Base-by-base conservation (phyloP, 1,140 invertebrate species). In the Capitella teleta region DNA sequence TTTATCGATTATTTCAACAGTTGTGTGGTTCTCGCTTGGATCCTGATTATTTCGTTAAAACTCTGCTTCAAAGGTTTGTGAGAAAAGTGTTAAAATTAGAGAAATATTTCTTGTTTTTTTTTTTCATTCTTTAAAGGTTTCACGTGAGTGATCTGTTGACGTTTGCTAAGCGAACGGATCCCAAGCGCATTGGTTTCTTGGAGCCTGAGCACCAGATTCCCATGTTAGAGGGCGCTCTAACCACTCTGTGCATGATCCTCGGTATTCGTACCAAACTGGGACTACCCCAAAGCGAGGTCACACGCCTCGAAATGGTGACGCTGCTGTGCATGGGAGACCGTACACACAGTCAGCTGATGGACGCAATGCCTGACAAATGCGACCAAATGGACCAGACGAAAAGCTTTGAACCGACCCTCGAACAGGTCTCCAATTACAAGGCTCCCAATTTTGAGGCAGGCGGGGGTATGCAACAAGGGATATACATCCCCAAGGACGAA, bases 351-450 rank as follows among this genome's bases (percentile, higher is more conserved):
- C 90, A 95, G 66, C 74, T 96, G 18, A 84, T 92, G 72, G 91
- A 96, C 67, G 72, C 90, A 26, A 91, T 96, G 85, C 92, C 93
- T 0, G 91, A 96, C 74, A 78, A 89, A 23, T 93, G 87, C 61
- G 90, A 90, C 5, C 87, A 86, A 60, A 65, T 64, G 42, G 83
- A 85, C 21, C 86, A 90, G 63, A 87, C 84, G 40, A 81, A 84
- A 60, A 87, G 92, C 72, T 91, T 94, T 69, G 90, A 94, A 69
- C 78, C 80, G 30, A 80, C 87, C 38, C 75, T 93, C 19, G 81
- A 83, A 14, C 45, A 82, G 78, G 78, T 86, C 10, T 82, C 85
- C 5, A 81, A 85, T 58, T 88, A 85, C 61, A 78, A 79, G 59
- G 82, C 82, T 14, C 85, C 85, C 19, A 82, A 83, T 66, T 77